Evolutionary conservation across 2,888 invertebrate genomes (phyloP).

Genomic region (Spilosoma lubricipeda): DNA sequence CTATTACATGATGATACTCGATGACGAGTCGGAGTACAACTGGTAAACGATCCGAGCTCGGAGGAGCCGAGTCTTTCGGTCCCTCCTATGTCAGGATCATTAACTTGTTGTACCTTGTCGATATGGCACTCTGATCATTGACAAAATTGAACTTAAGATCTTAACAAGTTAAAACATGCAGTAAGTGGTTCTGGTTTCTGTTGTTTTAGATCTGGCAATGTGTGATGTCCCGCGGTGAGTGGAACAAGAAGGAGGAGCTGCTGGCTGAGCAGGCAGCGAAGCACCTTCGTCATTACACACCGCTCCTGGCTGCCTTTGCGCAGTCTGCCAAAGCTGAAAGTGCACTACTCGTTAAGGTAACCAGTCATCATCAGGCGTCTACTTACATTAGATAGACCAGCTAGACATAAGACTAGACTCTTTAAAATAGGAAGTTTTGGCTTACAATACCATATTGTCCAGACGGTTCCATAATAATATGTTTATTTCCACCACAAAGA

Average conservation of each 20-base stretch:
- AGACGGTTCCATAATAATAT: too few species aligned
- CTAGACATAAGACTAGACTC: too few species aligned
- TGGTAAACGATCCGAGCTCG: slow-evolving; percentile 49
- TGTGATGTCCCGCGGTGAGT: slow-evolving; percentile 97
- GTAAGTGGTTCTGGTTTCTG: neutral
- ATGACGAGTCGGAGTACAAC: slow-evolving; percentile 83
- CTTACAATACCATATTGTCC: too few species aligned
- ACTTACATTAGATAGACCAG: too few species aligned
- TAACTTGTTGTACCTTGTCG: slow-evolving; percentile 62
- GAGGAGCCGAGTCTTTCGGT: slow-evolving; percentile 70
- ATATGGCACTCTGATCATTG: slow-evolving; percentile 77
- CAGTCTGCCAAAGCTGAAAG: slow-evolving; percentile 95
- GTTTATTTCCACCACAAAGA: too few species aligned
- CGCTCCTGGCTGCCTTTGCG: slow-evolving; percentile 94
- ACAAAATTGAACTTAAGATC: neutral
- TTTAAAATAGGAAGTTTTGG: too few species aligned
- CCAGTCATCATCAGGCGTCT: neutral
- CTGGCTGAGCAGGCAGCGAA: slow-evolving; percentile 98
- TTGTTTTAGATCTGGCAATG: slow-evolving; percentile 94
- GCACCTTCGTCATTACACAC: slow-evolving; percentile 94
- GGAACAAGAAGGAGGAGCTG: slow-evolving; percentile 99
- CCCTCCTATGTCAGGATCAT: slow-evolving; percentile 50
- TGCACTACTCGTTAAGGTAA: slow-evolving; percentile 92
- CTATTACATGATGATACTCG: slow-evolving; percentile 80
- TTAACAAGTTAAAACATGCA: neutral